Evolutionary conservation across 2,113 vertebrate genomes (phyloP), one percentile per base, ranked within the genome.

Genomic region (Phycodurus eques): DNA sequence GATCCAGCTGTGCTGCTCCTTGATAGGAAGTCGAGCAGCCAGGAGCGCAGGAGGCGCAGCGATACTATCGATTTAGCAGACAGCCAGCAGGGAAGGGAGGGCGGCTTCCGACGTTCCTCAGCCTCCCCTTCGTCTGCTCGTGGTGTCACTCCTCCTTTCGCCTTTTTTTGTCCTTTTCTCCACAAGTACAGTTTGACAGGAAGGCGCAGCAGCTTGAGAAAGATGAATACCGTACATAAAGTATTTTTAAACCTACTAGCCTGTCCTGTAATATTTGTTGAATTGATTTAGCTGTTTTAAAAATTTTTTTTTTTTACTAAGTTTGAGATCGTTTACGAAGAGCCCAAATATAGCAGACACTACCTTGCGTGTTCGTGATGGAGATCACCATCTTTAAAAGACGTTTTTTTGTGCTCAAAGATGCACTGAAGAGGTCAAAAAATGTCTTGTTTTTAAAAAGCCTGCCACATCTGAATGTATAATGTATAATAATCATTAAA

Each of bases 1-100:
- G 22, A 66, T 47, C 64, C 64, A 14, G 64, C 64, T 47, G 64
- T 31, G 64, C 59, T 66, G 64, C 64, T 66, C n/a, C 64, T 66
- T 66, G 64, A 66, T 66, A 46, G 64, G 64, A 66, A 66, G 64
- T 66, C 17, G 35, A 63, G 61, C 61, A 15, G 61, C 61, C 10
- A 20, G 33, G 35, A 63, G 61, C 35, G 7, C 35, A 63, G 19
- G 61, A 63, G 61, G 43, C 13, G 64, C 64, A 27, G 64, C 64
- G 64, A 66, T 66, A 27, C 19, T 46, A 66, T 66, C 64, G 64
- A 66, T 66, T 66, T 47, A 66, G 6, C 64, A 66, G 64, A 47
- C n/a, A 44, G 63, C 43, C 20, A 65, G 62, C 6, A 22, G 20
- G 11, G 62, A 14, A 13, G 42, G 42, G 42, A 33, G 42, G 42